Evolutionary conservation across 2,888 invertebrate genomes (phyloP).

Genomic region (Mamestra brassicae): DNA sequence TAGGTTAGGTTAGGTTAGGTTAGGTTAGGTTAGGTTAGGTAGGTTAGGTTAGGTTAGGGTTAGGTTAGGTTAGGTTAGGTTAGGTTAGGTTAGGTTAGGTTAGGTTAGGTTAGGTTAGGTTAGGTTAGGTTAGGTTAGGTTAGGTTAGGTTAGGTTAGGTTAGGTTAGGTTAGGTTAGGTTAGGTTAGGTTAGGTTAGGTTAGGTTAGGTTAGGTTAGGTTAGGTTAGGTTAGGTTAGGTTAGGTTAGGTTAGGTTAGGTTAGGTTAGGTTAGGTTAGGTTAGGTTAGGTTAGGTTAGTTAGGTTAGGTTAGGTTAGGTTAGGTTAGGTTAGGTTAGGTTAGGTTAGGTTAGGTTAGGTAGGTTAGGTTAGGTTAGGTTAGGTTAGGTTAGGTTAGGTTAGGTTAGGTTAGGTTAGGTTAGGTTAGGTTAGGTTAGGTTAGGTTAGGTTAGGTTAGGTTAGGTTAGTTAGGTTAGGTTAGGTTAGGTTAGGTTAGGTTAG

Average conservation of each 20-base stretch:
- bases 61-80: conserved; percentile 57
- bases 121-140: conserved; percentile 56
- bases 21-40: too few species aligned
- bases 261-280: conserved; percentile 37
- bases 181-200: conserved; percentile 54
- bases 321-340: conserved; percentile 53
- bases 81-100: conserved; percentile 35
- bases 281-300: conserved; percentile 46
- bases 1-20: too few species aligned
- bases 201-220: conserved; percentile 61
- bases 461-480: conserved; percentile 41
- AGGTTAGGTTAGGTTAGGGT: conserved; percentile 41
- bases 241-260: conserved; percentile 53
- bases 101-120: conserved; percentile 47
- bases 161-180: conserved; percentile 52
- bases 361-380: conserved; percentile 51
- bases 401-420: conserved; percentile 44
- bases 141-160: conserved; percentile 55
- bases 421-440: conserved; percentile 44
- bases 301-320: conserved; percentile 49
- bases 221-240: conserved; percentile 54
- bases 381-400: conserved; percentile 46
- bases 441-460: conserved; percentile 38
- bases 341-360: conserved; percentile 50
- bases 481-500: conserved; percentile 36